phyloP scores from a whole-genome alignment of 2,113 vertebrate species.

The Trochalopteron elliotii region DNA sequence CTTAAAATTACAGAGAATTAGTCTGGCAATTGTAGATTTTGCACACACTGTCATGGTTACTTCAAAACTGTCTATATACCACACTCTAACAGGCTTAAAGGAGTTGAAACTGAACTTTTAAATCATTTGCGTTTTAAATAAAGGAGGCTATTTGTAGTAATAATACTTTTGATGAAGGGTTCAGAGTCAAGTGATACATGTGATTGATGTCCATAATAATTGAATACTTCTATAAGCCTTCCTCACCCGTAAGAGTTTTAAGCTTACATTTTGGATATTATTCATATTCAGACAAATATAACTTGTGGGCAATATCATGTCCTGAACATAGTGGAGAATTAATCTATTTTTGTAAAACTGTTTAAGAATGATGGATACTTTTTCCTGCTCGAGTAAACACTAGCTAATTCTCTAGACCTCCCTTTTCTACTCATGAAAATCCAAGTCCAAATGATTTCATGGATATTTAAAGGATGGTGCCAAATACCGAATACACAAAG shows the following conservation, averaged over 20 bases:
- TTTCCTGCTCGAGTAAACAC: not conserved
- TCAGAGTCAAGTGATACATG: not conserved
- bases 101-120: slow-evolving; percentile 2
- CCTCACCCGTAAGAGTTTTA: not conserved
- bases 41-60: not conserved
- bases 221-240: slow-evolving; percentile 40
- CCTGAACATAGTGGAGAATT: slow-evolving; percentile 1
- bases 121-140: not conserved
- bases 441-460: not conserved
- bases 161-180: slow-evolving; percentile 10
- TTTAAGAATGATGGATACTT: slow-evolving; percentile 32
- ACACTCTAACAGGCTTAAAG: slow-evolving; percentile 31
- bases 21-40: not conserved
- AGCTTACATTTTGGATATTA: not conserved
- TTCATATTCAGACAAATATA: slow-evolving; percentile 42
- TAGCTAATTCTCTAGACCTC: not conserved
- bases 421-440: not conserved
- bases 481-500: not conserved
- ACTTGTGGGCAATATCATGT: not conserved
- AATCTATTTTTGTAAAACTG: slow-evolving; percentile 19
- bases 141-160: slow-evolving; percentile 15
- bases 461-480: not conserved
- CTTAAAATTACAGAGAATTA: not conserved
- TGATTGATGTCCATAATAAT: slow-evolving; percentile 39
- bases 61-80: not conserved